These are phyloP conservation scores for Pasiphila rectangulata DNA, from an alignment of 2,888 invertebrate genomes.

Conservation along the genomic window DNA sequence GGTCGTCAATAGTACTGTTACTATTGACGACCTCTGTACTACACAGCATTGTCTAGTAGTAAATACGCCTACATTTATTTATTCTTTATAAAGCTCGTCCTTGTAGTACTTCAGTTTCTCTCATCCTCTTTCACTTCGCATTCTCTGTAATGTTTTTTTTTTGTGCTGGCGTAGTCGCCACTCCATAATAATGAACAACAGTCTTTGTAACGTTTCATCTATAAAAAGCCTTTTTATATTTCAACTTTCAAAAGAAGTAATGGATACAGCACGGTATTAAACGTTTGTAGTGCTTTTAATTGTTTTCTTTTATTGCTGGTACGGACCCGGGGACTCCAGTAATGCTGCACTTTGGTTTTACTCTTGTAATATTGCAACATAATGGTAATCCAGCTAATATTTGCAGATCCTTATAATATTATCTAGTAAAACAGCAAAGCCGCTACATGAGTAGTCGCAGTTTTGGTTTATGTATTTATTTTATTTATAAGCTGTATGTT, in stretches of 20 bases:
- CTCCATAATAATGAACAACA: conserved; percentile 56
- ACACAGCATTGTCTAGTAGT: no score
- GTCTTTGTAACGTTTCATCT: conserved; percentile 51
- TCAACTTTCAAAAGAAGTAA: conserved; percentile 3
- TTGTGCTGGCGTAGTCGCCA: conserved; percentile 36
- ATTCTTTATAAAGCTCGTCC: no score
- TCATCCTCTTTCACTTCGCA: background rate
- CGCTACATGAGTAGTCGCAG: no score
- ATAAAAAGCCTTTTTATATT: conserved; percentile 22
- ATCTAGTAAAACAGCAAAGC: no score
- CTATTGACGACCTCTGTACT: no score
- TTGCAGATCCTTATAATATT: no score
- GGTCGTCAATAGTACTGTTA: no score
- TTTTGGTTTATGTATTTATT: no score
- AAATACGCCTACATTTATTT: no score
- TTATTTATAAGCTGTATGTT: no score
- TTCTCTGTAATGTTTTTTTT: conserved; percentile 7
- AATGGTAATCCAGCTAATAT: background rate
- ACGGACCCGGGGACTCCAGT: background rate
- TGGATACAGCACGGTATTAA: conserved; percentile 13
- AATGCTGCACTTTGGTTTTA: background rate
- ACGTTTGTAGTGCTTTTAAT: conserved; percentile 5
- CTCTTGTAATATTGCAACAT: background rate
- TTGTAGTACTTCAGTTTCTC: background rate
- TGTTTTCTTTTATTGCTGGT: background rate